Conservation (phyloP, 2,888 invertebrate genomes). For the Bibio marci region DNA sequence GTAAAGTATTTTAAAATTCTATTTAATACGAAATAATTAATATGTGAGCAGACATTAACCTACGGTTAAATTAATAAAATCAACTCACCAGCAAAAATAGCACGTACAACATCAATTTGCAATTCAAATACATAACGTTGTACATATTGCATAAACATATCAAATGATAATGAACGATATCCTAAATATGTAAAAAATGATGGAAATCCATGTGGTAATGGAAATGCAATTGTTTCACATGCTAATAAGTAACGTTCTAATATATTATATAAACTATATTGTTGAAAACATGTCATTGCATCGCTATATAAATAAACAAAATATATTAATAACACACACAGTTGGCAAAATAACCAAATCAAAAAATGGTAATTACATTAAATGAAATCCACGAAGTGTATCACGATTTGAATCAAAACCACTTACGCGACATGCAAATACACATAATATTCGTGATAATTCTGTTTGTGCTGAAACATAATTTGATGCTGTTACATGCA, state of each 20-base stretch:
- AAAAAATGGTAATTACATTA: constrained; percentile 40
- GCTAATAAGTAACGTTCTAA: constrained; percentile 70
- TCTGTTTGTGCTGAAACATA: constrained; percentile 71
- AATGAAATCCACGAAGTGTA: constrained; percentile 56
- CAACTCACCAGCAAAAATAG: constrained; percentile 53
- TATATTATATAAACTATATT: constrained; percentile 54
- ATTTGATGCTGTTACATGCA: constrained; percentile 65
- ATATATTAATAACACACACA: too few species aligned
- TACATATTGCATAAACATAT: constrained; percentile 69
- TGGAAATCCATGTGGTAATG: constrained; percentile 70
- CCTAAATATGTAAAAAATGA: constrained; percentile 81
- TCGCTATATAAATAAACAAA: constrained; percentile 38
- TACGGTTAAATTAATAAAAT: not conserved
- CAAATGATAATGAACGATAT: constrained; percentile 57
- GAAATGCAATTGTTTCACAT: constrained; percentile 62
- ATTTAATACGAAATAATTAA: too few species aligned
- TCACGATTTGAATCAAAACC: constrained; percentile 43
- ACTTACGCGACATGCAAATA: constrained; percentile 40
- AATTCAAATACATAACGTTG: constrained; percentile 69
- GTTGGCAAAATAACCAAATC: constrained; percentile 2
- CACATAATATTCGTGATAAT: constrained; percentile 58
- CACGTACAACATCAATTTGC: constrained; percentile 75
- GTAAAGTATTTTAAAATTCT: too few species aligned
- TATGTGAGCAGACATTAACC: too few species aligned
- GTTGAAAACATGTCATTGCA: constrained; percentile 50